Percentiles rank a stretch among this genome's conserved stretches.
Conservation (phyloP, 2,797 vertebrate species). For the Ispidina lecontei region DNA sequence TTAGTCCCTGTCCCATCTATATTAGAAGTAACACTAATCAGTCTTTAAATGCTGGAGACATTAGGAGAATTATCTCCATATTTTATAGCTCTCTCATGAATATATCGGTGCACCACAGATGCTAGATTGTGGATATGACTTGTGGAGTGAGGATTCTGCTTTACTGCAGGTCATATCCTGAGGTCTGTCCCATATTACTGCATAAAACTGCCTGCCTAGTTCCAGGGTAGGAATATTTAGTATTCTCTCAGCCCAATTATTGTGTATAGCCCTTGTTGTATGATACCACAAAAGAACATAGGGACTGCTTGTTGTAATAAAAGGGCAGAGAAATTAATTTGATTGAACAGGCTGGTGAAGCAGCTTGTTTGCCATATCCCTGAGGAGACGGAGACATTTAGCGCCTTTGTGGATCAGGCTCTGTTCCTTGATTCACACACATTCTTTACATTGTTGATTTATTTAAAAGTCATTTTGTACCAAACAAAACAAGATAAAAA, state of each 20-base stretch:
- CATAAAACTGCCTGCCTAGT: background rate
- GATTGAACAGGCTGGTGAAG: background rate
- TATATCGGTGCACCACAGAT: background rate
- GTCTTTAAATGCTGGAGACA: slow-evolving; percentile 8
- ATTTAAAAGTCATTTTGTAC: background rate
- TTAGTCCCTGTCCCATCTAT: background rate
- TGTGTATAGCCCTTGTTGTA: background rate
- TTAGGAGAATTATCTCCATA: background rate
- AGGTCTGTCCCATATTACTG: background rate
- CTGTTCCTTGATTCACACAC: background rate
- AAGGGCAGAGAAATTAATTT: slow-evolving; percentile 4
- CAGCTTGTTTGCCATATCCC: background rate
- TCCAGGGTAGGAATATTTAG: background rate
- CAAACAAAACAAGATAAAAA: background rate
- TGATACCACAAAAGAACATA: fast-evolving
- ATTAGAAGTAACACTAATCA: background rate
- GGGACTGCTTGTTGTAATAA: background rate
- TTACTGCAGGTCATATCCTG: fast-evolving
- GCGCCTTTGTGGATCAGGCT: background rate
- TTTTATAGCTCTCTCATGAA: background rate
- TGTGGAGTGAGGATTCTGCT: fast-evolving
- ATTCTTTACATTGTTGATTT: background rate
- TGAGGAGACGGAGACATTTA: background rate
- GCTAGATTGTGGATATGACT: background rate
- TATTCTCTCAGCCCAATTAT: background rate